Evolutionary conservation across 1,140 invertebrate species (phyloP).

Genomic region (Drosophila bocki): DNA sequence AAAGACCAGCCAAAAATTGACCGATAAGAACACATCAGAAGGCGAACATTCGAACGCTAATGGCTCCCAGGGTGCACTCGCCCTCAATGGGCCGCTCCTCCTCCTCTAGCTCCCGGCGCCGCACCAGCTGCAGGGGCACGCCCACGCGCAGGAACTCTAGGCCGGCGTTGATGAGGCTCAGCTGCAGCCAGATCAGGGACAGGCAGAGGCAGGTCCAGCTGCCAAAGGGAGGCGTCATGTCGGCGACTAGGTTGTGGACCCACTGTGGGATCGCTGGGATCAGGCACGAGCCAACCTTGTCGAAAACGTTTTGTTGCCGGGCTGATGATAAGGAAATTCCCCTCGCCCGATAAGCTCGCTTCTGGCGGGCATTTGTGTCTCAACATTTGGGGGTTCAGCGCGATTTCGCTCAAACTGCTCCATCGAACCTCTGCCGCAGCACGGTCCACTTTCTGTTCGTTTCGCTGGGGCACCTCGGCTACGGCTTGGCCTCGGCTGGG

Average conservation of each 20-base stretch:
- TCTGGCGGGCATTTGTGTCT: not conserved
- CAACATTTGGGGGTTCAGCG: slow-evolving; percentile 16
- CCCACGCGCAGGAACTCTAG: slow-evolving; percentile 23
- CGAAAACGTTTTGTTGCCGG: slow-evolving; percentile 5
- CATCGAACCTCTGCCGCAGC: slow-evolving; percentile 30
- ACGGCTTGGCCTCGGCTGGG: not conserved
- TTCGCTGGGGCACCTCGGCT: slow-evolving; percentile 12
- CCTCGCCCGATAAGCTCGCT: slow-evolving; percentile 3
- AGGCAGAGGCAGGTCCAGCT: slow-evolving; percentile 25
- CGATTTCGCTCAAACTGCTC: slow-evolving; percentile 18
- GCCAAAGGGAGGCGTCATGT: slow-evolving; percentile 6
- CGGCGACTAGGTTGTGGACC: slow-evolving; percentile 9
- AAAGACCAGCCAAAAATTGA: not conserved
- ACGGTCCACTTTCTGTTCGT: slow-evolving; percentile 22
- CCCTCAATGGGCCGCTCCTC: slow-evolving; percentile 32
- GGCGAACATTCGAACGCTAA: slow-evolving; percentile 48
- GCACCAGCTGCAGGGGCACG: slow-evolving; percentile 39
- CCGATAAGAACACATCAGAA: slow-evolving; percentile 14
- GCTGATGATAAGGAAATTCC: slow-evolving; percentile 18
- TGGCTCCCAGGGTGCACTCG: slow-evolving; percentile 52
- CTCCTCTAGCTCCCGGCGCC: slow-evolving; percentile 28
- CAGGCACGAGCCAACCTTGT: not conserved
- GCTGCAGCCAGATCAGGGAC: slow-evolving; percentile 38
- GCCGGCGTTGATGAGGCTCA: slow-evolving; percentile 33
- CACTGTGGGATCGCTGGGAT: slow-evolving; percentile 15